Conservation (phyloP, 1,140 invertebrate genomes). For the Euborellia annulipes region DNA sequence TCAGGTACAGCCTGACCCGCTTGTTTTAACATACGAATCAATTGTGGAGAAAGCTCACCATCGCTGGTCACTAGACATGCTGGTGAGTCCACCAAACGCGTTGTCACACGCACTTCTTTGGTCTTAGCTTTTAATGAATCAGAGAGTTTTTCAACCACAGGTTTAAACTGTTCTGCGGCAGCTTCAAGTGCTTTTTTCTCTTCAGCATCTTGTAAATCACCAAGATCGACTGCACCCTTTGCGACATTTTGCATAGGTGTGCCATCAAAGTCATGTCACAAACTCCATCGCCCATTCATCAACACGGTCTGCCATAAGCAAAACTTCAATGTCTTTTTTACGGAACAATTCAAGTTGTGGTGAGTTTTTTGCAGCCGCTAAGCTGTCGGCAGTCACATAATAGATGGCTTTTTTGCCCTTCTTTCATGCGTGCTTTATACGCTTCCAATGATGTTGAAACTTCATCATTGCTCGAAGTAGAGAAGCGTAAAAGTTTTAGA, state of each 20-base stretch:
- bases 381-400: neutral
- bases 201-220: neutral
- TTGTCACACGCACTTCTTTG: too few species aligned
- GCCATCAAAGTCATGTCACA: neutral
- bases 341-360: neutral
- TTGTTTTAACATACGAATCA: neutral
- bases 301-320: neutral
- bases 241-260: neutral
- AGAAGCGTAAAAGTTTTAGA: neutral
- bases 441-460: neutral
- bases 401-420: slow-evolving; percentile 2
- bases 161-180: too few species aligned
- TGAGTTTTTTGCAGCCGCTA: neutral
- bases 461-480: neutral
- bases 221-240: neutral
- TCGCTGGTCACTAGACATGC: too few species aligned
- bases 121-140: too few species aligned
- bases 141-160: too few species aligned
- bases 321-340: slow-evolving; percentile 2
- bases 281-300: neutral
- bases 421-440: neutral
- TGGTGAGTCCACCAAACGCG: too few species aligned
- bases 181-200: neutral
- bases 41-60: too few species aligned
- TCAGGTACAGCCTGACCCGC: neutral